phyloP scores from a whole-genome alignment of 2,797 vertebrate species.

The Anguilla anguilla region DNA sequence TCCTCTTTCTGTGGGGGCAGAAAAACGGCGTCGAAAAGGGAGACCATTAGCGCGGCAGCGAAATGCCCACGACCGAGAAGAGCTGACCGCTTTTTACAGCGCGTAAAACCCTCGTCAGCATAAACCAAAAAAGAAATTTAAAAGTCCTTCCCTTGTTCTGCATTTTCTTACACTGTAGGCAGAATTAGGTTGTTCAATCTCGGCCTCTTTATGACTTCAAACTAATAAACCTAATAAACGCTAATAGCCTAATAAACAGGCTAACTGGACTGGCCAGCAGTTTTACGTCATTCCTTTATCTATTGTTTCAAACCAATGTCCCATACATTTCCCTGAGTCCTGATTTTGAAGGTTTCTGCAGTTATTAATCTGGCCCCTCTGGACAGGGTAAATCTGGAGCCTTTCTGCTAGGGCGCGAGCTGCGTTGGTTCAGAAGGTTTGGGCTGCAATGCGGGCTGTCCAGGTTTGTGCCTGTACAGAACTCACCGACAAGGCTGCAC shows the following conservation, averaged over 20 bases:
- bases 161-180: neutral
- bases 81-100: slow-evolving; percentile 3
- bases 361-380: neutral
- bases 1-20: neutral
- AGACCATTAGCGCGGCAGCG: neutral
- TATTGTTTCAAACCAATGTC: neutral
- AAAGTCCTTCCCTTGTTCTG: neutral
- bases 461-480: neutral
- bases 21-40: neutral
- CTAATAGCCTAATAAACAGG: neutral
- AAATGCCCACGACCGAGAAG: neutral
- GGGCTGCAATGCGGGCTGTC: neutral
- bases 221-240: neutral
- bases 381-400: too few species aligned
- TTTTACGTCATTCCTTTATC: neutral
- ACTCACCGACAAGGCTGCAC: neutral
- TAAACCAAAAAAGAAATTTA: neutral
- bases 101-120: slow-evolving; percentile 9
- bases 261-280: neutral
- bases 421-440: neutral
- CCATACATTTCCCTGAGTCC: neutral
- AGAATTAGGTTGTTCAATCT: neutral
- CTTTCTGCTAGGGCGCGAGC: too few species aligned
- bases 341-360: neutral
- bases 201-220: neutral